Percentiles rank a stretch among this genome's conserved stretches.
Evolutionary conservation across 2,797 vertebrate species (phyloP).

Genomic region (Dryobates pubescens): DNA sequence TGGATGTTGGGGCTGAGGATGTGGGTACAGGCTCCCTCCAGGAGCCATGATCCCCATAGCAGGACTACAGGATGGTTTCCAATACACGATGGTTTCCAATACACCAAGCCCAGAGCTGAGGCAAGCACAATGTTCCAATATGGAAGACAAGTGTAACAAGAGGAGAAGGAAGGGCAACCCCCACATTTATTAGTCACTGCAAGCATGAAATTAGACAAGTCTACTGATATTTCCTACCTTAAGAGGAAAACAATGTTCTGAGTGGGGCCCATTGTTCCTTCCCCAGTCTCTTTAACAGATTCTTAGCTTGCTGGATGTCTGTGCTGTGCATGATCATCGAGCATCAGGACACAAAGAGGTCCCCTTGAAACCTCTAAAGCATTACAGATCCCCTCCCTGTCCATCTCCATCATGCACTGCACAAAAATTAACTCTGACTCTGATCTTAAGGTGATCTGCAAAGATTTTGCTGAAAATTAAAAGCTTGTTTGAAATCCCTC

Average conservation of each 20-base stretch:
- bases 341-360: background rate
- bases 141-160: fast-evolving
- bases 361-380: background rate
- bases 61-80: background rate
- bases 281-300: background rate
- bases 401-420: background rate
- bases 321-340: background rate
- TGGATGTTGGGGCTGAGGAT: background rate
- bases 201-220: background rate
- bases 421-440: background rate
- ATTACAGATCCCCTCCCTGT: background rate
- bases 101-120: background rate
- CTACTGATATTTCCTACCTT: background rate
- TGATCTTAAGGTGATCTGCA: slow-evolving; percentile 1
- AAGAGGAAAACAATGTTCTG: background rate
- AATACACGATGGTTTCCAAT: too few relatives aligned
- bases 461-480: slow-evolving; percentile 57
- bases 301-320: background rate
- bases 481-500: slow-evolving; percentile 47
- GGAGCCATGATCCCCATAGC: background rate
- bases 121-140: fast-evolving
- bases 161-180: background rate
- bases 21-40: background rate
- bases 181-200: background rate
- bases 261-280: background rate